Percentiles rank a stretch among this genome's conserved stretches.
phyloP scores from a whole-genome alignment of 64 coral and sea anemone genomes.

The Catalaphyllia jardinei region DNA sequence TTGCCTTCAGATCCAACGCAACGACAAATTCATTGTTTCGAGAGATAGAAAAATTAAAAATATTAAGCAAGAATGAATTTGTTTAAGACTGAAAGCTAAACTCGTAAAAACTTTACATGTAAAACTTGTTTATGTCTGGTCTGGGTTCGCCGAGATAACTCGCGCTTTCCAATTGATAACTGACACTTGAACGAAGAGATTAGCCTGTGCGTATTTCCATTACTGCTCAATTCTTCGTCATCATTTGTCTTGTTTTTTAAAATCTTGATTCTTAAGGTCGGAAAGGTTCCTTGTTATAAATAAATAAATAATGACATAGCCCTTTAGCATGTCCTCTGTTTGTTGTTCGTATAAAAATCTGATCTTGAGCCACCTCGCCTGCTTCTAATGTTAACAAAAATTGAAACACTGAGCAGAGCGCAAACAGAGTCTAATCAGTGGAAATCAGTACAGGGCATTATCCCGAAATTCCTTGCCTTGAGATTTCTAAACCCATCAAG shows the following conservation, averaged over 20 bases:
- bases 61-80: too few species aligned
- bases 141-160: not conserved
- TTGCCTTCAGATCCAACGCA: too few species aligned
- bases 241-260: not conserved
- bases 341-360: not conserved
- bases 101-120: not conserved
- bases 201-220: not conserved
- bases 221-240: not conserved
- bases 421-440: not conserved
- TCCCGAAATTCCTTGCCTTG: not conserved
- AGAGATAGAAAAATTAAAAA: too few species aligned
- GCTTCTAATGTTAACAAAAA: not conserved
- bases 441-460: not conserved
- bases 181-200: not conserved
- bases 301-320: slow-evolving; percentile 20
- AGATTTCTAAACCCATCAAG: not conserved
- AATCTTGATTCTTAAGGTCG: slow-evolving; percentile 1
- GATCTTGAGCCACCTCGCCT: not conserved
- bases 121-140: not conserved
- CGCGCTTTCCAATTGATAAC: not conserved
- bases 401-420: not conserved
- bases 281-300: not conserved
- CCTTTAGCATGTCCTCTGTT: not conserved
- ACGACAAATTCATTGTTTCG: too few species aligned
- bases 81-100: too few species aligned